Percentiles rank a stretch among this genome's conserved stretches.
phyloP scores from a whole-genome alignment of 2,888 invertebrate species.

The Chymomyza fuscimana region DNA sequence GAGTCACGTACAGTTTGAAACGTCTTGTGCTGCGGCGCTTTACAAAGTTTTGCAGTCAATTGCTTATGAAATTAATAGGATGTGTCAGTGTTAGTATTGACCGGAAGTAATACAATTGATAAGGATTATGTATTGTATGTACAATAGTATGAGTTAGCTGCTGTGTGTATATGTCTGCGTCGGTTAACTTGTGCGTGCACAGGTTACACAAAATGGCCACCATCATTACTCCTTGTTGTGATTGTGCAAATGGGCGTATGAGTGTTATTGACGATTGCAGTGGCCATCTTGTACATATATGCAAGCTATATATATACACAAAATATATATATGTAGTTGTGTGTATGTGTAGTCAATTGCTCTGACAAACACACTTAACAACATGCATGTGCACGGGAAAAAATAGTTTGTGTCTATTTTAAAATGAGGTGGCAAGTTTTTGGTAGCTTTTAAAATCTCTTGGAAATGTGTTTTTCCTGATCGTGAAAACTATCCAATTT shows the following conservation, averaged over 20 bases:
- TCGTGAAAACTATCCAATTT: too few relatives aligned
- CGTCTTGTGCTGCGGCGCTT: slow-evolving; percentile 54
- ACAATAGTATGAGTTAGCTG: slow-evolving; percentile 24
- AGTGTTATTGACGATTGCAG: slow-evolving; percentile 59
- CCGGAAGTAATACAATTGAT: slow-evolving; percentile 75
- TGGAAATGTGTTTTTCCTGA: too few relatives aligned
- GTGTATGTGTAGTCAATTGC: neutral
- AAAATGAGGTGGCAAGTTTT: too few relatives aligned
- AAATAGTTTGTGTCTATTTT: neutral
- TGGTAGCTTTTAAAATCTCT: too few relatives aligned
- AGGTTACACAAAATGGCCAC: slow-evolving; percentile 42
- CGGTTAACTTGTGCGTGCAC: slow-evolving; percentile 40
- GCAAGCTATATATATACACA: slow-evolving; percentile 35
- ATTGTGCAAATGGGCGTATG: slow-evolving; percentile 70
- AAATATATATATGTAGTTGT: slow-evolving; percentile 24
- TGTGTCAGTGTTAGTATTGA: slow-evolving; percentile 74
- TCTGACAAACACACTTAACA: slow-evolving; percentile 31
- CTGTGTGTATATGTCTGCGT: slow-evolving; percentile 15
- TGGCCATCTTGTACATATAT: slow-evolving; percentile 17
- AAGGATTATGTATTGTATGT: slow-evolving; percentile 62
- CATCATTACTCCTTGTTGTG: slow-evolving; percentile 41
- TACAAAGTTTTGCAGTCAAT: slow-evolving; percentile 72
- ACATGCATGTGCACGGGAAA: slow-evolving; percentile 2
- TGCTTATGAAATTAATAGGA: slow-evolving; percentile 75
- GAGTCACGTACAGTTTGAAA: slow-evolving; percentile 60